Evolutionary conservation across 2,113 vertebrate genomes (phyloP), one percentile per base, ranked within the genome.

Genomic region (Trogon surrucura): DNA sequence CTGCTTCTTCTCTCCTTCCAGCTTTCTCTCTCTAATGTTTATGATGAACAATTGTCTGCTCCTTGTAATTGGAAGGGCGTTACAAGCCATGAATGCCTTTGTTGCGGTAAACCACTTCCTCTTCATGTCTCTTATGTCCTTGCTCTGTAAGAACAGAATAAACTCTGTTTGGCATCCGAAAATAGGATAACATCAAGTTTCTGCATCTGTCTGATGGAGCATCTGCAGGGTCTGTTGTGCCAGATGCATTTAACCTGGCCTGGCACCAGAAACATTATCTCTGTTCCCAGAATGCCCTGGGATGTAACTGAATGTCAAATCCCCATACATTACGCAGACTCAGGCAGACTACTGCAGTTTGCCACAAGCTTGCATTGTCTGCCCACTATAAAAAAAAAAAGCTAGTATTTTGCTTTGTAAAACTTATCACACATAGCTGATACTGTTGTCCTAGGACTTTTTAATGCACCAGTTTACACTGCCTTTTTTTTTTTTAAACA

Each of bases 91-190:
- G 34, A 85, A 44, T 44, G 58, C 62, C 60, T 94, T 89, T 85
- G 78, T 73, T 96, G 96, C 4, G 34, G 86, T 64, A 80, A 93
- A 86, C 70, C 60, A 47, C 84, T 97, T 95, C 88, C 91, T 95
- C 69, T 81, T 85, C 36, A 36, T 53, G 54, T 67, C 56, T 73
- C 41, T 50, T 51, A n/a, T 47, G 72, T 56, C 78, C 71, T 89
- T 92, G 54, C 54, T 89, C 86, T 61, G 36, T 61, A 91, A 95
- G 70, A 77, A 62, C 20, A 91, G 61, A 90, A 77, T 83, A 72
- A 85, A 44, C 79, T 94, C 92, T 62, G 51, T 71, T 75, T 94
- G 57, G 62, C 65, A 88, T 75, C 73, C 3, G 3, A 80, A 97
- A 95, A 73, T 41, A 85, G 18, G 19, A 51, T 89, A 81, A 75